These are phyloP conservation scores for Nasonia longicornis DNA, from an alignment of 1,140 invertebrate species.

Conservation along the genomic window DNA sequence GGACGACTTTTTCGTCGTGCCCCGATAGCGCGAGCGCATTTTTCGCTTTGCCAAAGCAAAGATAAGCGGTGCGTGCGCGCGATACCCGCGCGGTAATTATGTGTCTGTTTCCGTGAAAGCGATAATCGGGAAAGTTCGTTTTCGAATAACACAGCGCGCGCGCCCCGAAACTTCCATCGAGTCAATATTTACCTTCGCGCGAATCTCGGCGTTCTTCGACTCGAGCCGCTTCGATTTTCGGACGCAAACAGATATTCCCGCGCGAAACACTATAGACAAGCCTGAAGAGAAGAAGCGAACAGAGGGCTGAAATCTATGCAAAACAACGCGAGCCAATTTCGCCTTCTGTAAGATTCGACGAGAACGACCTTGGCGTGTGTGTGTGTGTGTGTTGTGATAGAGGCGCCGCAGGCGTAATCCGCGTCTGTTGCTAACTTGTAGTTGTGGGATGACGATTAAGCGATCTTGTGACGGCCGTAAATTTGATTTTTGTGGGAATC, in stretches of 20 bases:
- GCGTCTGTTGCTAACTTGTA: too few species aligned
- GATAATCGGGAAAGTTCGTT: too few species aligned
- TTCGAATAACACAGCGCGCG: not conserved
- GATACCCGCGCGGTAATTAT: not conserved
- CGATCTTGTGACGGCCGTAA: too few species aligned
- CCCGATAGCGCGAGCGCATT: not conserved
- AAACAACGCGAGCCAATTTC: constrained; percentile 29
- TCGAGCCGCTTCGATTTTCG: too few species aligned
- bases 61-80: not conserved
- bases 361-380: not conserved
- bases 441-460: too few species aligned
- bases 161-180: too few species aligned
- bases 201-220: too few species aligned
- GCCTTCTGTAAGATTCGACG: not conserved
- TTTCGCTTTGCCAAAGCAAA: not conserved
- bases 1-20: constrained; percentile 4
- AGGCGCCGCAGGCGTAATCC: not conserved
- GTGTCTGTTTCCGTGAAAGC: too few species aligned
- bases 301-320: constrained; percentile 19
- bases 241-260: not conserved
- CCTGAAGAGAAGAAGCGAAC: not conserved
- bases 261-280: too few species aligned
- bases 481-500: not conserved
- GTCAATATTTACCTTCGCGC: too few species aligned
- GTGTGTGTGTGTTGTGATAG: not conserved